Base-by-base conservation (phyloP, 2,888 invertebrate genomes). In the Rhaphigaster nebulosa region DNA sequence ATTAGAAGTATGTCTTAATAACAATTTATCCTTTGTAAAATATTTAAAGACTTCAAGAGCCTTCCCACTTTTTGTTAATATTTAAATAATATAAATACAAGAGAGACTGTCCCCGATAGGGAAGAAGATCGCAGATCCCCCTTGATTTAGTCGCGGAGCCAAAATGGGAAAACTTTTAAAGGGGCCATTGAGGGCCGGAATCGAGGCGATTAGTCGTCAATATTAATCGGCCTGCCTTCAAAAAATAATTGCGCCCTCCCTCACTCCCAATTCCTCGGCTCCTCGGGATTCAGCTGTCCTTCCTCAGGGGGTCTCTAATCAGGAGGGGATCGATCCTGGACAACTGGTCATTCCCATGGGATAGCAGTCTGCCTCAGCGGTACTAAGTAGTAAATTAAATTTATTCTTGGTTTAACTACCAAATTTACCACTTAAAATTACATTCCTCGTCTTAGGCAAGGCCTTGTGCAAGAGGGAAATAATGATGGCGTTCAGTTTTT, bases 151-250 rank as follows among this genome's bases (percentile, higher is more conserved):
- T 84, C 45, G 18, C 80, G 80, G 8, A 12, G 38, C 80, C 15
- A 10, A 84, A 84, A 84, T 84, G 80, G 80, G 80, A 84, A 84
- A 84, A 84, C 80, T 84, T 84, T 84, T 84, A 84, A 84, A 84
- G 34, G 80, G 45, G 41, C 80, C 45, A 84, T 84, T 84, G 80
- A 84, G 80, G 41, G 23, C 41, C 80, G 41, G 80, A 13, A 45
- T 45, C 10, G 41, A 26, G 80, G 80, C 80, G 80, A 84, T 45
- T 84, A 84, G 80, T 84, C 80, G 80, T 84, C 80, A 84, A 84
- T 84, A 84, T 84, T 84, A 84, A 84, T 84, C 80, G 80, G 26
- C 41, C 80, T 15, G 23, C 38, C 80, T 84, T 84, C 41, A 84
- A 84, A 84, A 84, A 84, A 84, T 84, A 84, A 84, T 84, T 84